phyloP scores from a whole-genome alignment of 2,797 vertebrate species.

The Microchirus variegatus region DNA sequence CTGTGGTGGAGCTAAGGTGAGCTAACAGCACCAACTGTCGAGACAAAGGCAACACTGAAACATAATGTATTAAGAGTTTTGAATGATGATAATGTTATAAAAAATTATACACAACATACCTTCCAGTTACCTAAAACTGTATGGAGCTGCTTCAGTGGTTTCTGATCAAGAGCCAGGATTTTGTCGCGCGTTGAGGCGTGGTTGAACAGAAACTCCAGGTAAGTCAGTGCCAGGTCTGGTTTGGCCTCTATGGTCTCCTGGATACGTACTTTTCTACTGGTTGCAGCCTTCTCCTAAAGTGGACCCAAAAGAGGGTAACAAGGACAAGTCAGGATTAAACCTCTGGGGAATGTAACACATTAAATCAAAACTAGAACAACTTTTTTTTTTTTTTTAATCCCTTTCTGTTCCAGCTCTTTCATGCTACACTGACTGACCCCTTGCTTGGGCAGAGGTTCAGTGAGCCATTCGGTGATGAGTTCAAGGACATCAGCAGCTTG shows the following conservation, averaged over 20 bases:
- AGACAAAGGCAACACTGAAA: too few species aligned
- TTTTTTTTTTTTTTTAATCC: not conserved
- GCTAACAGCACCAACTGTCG: conserved; percentile 80
- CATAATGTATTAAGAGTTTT: too few species aligned
- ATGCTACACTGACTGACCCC: conserved; percentile 66
- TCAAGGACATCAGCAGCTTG: conserved; percentile 85
- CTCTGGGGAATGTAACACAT: not conserved
- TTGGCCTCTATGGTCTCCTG: conserved; percentile 79
- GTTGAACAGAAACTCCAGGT: conserved; percentile 88
- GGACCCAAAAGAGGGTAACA: not conserved
- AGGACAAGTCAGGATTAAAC: not conserved
- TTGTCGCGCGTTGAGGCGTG: conserved; percentile 79
- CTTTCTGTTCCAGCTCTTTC: not conserved
- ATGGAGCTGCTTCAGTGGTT: conserved; percentile 83
- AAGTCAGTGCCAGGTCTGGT: conserved; percentile 87
- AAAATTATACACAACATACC: conserved; percentile 67
- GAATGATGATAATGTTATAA: not conserved
- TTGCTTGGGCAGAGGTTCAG: conserved; percentile 63
- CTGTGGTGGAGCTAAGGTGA: conserved; percentile 70
- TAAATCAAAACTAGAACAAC: not conserved
- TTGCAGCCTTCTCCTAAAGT: conserved; percentile 62
- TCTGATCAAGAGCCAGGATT: conserved; percentile 79
- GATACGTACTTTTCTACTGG: conserved; percentile 80
- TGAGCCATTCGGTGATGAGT: conserved; percentile 88
- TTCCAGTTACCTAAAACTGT: conserved; percentile 83